Conservation (phyloP, 2,888 invertebrate species). For the Drosophila anomalipes region DNA sequence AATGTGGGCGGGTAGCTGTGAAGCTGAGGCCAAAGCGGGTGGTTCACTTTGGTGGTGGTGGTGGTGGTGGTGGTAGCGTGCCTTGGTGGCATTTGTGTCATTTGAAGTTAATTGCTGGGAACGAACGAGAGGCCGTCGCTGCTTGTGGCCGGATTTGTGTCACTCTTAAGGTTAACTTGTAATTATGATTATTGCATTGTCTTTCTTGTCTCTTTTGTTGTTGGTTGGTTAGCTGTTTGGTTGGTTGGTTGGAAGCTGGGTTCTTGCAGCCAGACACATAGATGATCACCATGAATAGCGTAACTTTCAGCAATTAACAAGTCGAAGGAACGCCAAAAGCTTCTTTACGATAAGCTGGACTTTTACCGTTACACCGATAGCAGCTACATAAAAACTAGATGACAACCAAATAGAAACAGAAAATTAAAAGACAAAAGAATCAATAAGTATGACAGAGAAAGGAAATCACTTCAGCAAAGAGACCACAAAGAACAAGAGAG, state of each 20-base stretch:
- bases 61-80: conserved; percentile 61
- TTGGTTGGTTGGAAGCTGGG: conserved; percentile 44
- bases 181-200: conserved; percentile 73
- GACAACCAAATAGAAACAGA: conserved; percentile 32
- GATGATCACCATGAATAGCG: conserved; percentile 19
- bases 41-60: conserved; percentile 26
- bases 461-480: background rate
- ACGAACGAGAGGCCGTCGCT: conserved; percentile 61
- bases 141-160: conserved; percentile 72
- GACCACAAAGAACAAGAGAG: conserved; percentile 17
- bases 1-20: conserved; percentile 58
- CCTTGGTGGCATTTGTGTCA: conserved; percentile 80
- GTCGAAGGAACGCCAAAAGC: conserved; percentile 49
- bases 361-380: conserved; percentile 44
- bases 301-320: conserved; percentile 35
- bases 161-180: conserved; percentile 81
- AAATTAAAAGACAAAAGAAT: conserved; percentile 20
- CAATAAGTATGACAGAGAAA: conserved; percentile 9
- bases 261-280: conserved; percentile 40
- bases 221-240: conserved; percentile 7
- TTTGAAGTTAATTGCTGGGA: conserved; percentile 80
- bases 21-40: conserved; percentile 43
- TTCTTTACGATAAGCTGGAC: conserved; percentile 35
- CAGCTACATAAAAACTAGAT: conserved; percentile 40
- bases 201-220: conserved; percentile 36